Conservation (phyloP, 2,888 invertebrate genomes). For the Ecdyonurus torrentis region DNA sequence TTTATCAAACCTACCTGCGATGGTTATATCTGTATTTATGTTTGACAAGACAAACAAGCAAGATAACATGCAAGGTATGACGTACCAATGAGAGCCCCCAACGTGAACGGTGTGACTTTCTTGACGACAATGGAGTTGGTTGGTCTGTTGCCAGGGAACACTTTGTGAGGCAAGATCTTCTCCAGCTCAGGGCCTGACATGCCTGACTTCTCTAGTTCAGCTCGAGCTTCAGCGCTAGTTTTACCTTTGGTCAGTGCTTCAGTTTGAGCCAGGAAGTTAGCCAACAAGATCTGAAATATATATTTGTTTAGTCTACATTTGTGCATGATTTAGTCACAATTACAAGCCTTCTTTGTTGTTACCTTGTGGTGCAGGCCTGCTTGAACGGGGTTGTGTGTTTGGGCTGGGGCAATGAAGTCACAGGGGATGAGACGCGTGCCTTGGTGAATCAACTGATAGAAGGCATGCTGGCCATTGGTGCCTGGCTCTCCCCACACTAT, state of each 20-base stretch:
- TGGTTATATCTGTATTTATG: too few relatives aligned
- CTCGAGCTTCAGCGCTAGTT: conserved; percentile 45
- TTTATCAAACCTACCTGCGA: too few relatives aligned
- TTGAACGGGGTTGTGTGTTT: conserved; percentile 74
- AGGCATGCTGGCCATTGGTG: conserved; percentile 98
- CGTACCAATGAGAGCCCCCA: conserved; percentile 84
- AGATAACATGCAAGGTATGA: too few relatives aligned
- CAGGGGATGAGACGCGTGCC: conserved; percentile 81
- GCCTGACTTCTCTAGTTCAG: conserved; percentile 66
- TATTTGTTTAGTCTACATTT: too few relatives aligned
- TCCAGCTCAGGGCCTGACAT: conserved; percentile 52
- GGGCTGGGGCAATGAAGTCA: conserved; percentile 89
- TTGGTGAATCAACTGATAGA: conserved; percentile 98
- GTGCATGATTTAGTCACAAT: too few relatives aligned
- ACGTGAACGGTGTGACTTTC: conserved; percentile 78
- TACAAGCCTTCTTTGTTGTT: too few relatives aligned
- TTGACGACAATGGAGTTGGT: conserved; percentile 92
- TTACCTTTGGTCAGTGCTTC: conserved; percentile 91
- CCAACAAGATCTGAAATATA: conserved; percentile 73
- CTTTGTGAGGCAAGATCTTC: conserved; percentile 84
- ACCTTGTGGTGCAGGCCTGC: conserved; percentile 73
- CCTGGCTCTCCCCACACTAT: conserved; percentile 98
- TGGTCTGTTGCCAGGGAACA: conserved; percentile 92
- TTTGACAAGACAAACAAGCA: too few relatives aligned
- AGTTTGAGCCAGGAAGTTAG: conserved; percentile 97